Percentiles rank a stretch among this genome's conserved stretches.
phyloP scores from a whole-genome alignment of 2,888 invertebrate genomes.

The Ochropacha duplaris region DNA sequence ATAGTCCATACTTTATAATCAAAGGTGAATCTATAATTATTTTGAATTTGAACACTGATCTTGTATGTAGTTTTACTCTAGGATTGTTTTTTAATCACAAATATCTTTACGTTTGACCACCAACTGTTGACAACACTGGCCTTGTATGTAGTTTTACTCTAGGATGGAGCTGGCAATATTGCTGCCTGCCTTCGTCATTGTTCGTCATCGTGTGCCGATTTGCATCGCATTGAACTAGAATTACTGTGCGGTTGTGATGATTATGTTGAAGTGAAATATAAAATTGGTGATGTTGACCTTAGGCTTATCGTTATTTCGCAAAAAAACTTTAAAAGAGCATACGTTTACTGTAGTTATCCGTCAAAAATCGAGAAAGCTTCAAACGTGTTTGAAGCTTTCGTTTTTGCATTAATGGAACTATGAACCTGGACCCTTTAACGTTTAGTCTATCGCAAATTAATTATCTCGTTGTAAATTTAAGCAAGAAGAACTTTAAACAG shows the following conservation, averaged over 20 bases:
- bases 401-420: constrained; percentile 96
- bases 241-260: constrained; percentile 57
- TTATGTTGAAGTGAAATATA: constrained; percentile 67
- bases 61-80: too few relatives aligned
- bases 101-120: too few relatives aligned
- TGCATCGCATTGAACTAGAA: constrained; percentile 42
- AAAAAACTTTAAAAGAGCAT: constrained; percentile 72
- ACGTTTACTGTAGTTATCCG: constrained; percentile 83
- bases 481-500: constrained; percentile 97
- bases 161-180: too few relatives aligned
- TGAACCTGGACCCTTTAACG: constrained; percentile 99
- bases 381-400: constrained; percentile 97
- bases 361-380: constrained; percentile 94
- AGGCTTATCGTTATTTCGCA: constrained; percentile 70
- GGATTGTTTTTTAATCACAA: too few relatives aligned
- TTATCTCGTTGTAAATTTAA: constrained; percentile 97
- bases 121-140: too few relatives aligned
- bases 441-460: constrained; percentile 99
- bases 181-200: background rate
- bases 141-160: too few relatives aligned
- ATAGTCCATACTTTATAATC: too few relatives aligned
- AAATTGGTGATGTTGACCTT: constrained; percentile 80
- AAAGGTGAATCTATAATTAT: too few relatives aligned
- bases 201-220: constrained; percentile 65
- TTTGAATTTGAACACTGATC: too few relatives aligned